Conservation (phyloP, 2,888 invertebrate species). For the Trichopria drosophilae region DNA sequence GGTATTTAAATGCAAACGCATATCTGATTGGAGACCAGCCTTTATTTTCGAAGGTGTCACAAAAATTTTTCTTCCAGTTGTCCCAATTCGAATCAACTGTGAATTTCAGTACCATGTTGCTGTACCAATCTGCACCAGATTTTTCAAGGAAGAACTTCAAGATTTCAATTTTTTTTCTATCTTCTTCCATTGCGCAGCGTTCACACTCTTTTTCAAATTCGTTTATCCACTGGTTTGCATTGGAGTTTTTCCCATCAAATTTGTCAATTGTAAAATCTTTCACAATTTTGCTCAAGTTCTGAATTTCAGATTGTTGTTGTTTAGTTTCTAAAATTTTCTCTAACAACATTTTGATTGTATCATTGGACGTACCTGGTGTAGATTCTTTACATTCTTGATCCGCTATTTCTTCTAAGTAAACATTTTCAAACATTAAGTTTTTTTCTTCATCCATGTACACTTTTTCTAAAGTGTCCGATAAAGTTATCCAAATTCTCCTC, state of each 20-base stretch:
- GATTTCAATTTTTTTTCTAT: slow-evolving; percentile 32
- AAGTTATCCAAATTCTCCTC: no score
- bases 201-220: slow-evolving; percentile 35
- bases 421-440: slow-evolving; percentile 29
- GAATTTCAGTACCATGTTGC: slow-evolving; percentile 30
- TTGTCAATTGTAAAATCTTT: slow-evolving; percentile 31
- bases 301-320: slow-evolving; percentile 15
- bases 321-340: slow-evolving; percentile 24
- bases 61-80: slow-evolving; percentile 33
- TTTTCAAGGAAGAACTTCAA: slow-evolving; percentile 27
- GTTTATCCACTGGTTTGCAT: slow-evolving; percentile 31
- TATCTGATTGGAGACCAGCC: slow-evolving; percentile 38
- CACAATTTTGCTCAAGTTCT: slow-evolving; percentile 27
- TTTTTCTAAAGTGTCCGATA: no score
- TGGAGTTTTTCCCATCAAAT: slow-evolving; percentile 31
- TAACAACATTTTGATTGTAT: slow-evolving; percentile 11
- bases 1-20: slow-evolving; percentile 37
- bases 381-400: slow-evolving; percentile 5
- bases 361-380: neutral
- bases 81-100: slow-evolving; percentile 31
- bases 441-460: no score
- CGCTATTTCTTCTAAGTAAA: slow-evolving; percentile 26
- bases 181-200: slow-evolving; percentile 24
- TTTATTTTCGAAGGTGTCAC: slow-evolving; percentile 39
- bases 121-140: slow-evolving; percentile 25